Base-by-base conservation (phyloP, 1,140 invertebrate species). In the Eumaeus atala region DNA sequence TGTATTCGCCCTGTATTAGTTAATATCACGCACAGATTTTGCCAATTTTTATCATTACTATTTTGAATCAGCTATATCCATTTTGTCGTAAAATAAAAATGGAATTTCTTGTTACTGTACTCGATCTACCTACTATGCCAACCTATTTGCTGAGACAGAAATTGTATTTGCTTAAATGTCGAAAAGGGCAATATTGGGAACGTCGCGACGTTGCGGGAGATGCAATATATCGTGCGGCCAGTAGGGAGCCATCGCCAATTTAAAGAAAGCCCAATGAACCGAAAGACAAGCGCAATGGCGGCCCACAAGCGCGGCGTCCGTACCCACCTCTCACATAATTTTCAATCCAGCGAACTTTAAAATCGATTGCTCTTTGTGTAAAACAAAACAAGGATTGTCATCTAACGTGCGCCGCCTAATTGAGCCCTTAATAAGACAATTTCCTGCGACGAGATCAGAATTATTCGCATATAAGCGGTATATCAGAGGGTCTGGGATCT, bases 231-330 rank as follows among this genome's bases (percentile, higher is more conserved):
- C 74, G 73, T 74, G 74, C 77, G 80, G 77, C 73, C 74, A 77
- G 77, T 40, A 21, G 72, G 71, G 67, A 77, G 81, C 81, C 77
- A 76, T 82, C 87, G 85, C 79, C 85, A 87, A 88, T 87, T 88
- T 87, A 87, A 88, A 88, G 85, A 87, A 88, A 88, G 80, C 87
- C 80, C 87, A 88, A 67, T 88, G 87, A 88, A 87, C 85, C 81
- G 87, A 85, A 87, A 88, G 87, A 87, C 84, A 87, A 88, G 85
- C 84, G 84, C 81, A 88, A 86, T 87, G 84, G 85, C 78, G 83
- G 78, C 78, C 83, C 75, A 80, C 78, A 75, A 76, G 64, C 74
- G 60, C 67, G 72, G 68, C 71, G 64, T 76, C 74, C 70, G 66
- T 67, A 72, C 71, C 71, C 74, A 61, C 60, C 70, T 84, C 74